Evolutionary conservation across 2,888 invertebrate genomes (phyloP), one percentile per base, ranked within the genome.

Genomic region (Callosobruchus maculatus): DNA sequence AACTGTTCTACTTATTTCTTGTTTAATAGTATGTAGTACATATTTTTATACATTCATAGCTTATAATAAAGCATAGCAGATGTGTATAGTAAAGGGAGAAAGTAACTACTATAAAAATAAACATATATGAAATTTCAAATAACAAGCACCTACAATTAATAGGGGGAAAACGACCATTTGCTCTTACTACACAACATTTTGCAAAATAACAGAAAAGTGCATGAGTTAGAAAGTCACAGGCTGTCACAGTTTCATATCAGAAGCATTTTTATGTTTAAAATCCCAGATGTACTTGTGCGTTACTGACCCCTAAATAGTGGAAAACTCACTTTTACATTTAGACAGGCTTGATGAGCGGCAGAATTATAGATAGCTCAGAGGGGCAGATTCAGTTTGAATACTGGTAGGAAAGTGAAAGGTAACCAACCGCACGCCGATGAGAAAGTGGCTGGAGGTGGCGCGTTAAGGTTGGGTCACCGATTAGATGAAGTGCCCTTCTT

Each of bases 1-100:
- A 79, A 80, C 79, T 80, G 77, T 76, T 79, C 82, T 81, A 83
- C 81, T 78, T 74, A 74, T 68, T 66, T 22, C 22, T 73, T 73
- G 26, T 79, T 78, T 77, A 80, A 80, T 81, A 81, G 78, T 81
- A 81, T 78, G 78, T 83, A 81, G 79, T 82, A 80, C 78, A 79
- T 80, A 78, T 81, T 83, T 82, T 84, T 83, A 83, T 85, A 85
- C 85, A 85, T 83, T 83, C 80, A 85, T 84, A 85, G 85, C 85
- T 82, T 82, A 83, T 82, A 76, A 78, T 81, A 83, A 84, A 84
- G 85, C 84, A 81, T 83, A 84, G 85, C 84, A 78, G 79, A 81
- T 81, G 81, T 81, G 83, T 84, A 82, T 83, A 74, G 69, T 77
- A 77, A 76, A 78, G 78, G 76, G 67, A 75, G 77, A 79, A 79